Percentiles rank a stretch among this genome's conserved stretches.
These are phyloP conservation scores for Hemicrepidius hirtus DNA, from an alignment of 2,888 invertebrate species.

Conservation along the genomic window DNA sequence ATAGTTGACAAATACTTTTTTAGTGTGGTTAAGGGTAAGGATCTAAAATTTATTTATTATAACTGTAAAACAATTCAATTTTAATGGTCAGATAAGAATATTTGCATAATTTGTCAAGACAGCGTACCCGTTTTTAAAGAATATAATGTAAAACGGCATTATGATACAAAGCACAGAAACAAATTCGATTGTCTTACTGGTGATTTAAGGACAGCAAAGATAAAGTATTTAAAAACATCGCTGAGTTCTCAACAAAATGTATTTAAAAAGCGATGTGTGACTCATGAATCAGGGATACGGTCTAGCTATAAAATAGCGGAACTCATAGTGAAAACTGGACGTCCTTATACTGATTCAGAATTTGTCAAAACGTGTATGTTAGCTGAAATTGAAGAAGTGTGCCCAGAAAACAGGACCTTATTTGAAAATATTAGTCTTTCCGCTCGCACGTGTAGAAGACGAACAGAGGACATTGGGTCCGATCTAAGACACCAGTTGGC, in stretches of 20 bases:
- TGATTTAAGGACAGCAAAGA: neutral
- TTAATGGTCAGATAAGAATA: too few species aligned
- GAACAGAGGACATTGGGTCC: slow-evolving; percentile 45
- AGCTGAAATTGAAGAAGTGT: slow-evolving; percentile 33
- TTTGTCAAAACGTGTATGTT: slow-evolving; percentile 33
- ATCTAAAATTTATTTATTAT: too few species aligned
- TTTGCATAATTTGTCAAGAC: too few species aligned
- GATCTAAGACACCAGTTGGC: slow-evolving; percentile 32
- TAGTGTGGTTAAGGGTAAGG: too few species aligned
- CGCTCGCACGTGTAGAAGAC: slow-evolving; percentile 34
- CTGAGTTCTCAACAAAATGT: slow-evolving; percentile 27
- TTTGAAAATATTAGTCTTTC: slow-evolving; percentile 33
- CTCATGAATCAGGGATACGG: neutral
- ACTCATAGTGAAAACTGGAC: neutral
- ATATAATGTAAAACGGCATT: slow-evolving; percentile 52
- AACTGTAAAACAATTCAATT: too few species aligned
- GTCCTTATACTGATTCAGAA: slow-evolving; percentile 1
- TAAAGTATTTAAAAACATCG: neutral
- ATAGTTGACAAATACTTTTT: too few species aligned
- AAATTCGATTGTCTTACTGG: neutral
- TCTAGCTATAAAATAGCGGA: slow-evolving; percentile 39
- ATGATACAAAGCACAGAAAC: slow-evolving; percentile 39
- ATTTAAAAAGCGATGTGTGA: slow-evolving; percentile 13
- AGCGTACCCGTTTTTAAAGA: too few species aligned
- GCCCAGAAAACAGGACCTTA: slow-evolving; percentile 23